Evolutionary conservation across 2,113 vertebrate genomes (phyloP).

Genomic region (Orycteropus afer): DNA sequence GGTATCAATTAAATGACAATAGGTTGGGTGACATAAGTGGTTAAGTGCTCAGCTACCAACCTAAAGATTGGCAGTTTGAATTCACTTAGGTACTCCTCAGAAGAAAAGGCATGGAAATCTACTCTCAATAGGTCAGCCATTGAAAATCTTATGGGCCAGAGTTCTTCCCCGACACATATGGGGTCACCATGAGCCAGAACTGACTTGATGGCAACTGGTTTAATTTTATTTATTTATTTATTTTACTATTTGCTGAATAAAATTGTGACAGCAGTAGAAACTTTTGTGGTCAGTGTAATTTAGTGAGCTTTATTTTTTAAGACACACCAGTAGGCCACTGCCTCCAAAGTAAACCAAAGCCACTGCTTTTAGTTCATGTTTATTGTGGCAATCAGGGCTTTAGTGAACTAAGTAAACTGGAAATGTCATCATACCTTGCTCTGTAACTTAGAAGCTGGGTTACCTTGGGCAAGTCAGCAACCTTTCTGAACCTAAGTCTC

Average conservation of each 20-base stretch:
- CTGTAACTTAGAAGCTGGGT: neutral
- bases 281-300: neutral
- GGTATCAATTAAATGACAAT: neutral
- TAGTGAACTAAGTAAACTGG: neutral
- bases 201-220: neutral
- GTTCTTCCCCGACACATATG: neutral
- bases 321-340: neutral
- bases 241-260: constrained; percentile 28
- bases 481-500: neutral
- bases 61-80: neutral
- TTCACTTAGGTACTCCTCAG: neutral
- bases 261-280: neutral
- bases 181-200: neutral
- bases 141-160: neutral
- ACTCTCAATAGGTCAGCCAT: neutral
- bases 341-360: constrained; percentile 16
- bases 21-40: neutral
- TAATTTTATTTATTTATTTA: neutral
- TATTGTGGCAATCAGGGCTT: neutral
- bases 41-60: neutral
- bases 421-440: neutral
- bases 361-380: neutral
- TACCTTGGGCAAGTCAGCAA: neutral
- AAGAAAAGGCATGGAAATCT: too few relatives aligned
- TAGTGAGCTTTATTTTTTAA: neutral